Base-by-base conservation (phyloP, 2,797 vertebrate genomes). In the Emydoidea blandingii region DNA sequence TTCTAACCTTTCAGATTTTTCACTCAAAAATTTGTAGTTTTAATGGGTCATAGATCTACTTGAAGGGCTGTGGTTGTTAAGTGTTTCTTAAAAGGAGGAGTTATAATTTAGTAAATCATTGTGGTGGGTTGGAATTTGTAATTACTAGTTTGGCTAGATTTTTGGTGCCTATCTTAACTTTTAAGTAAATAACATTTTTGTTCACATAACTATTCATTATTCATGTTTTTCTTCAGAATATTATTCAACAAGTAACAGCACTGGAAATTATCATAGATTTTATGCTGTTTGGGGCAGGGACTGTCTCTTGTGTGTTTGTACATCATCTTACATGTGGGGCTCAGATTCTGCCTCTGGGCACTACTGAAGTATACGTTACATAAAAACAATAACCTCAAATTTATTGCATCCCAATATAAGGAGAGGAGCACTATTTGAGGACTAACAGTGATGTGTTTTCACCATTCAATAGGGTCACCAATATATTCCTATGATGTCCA, bases 321-420 rank as follows among this genome's bases (percentile, higher is more conserved):
- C 57, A 86, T 34, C 83, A 47, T 1, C 49, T 91, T 34, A 1
- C 41, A 41, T 29, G 89, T 88, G 25, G 72, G 62, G 49, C n/a
- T 95, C 80, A 81, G 86, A 21, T 92, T 92, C 85, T 95, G 49
- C 87, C 53, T 85, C 88, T 90, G 89, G 85, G 81, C 57, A 50
- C 5, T 78, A 47, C 76, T 94, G 49, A 93, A 85, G 86, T 83
- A 93, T 92, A 88, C 37, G 31, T 44, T 93, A 34, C 31, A 41
- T 44, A 76, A 85, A 93, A 88, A 95, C 94, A 80, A 52, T 50
- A 34, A n/a, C 85, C 76, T 82, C 7, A n/a, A 76, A 91, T 88
- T 88, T 97, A 23, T 15, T 52, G 34, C 18, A 83, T 9, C 88
- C 21, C 41, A 82, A 9, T 50, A 41, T 41, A 86, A 89, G 91